phyloP scores from a whole-genome alignment of 2,797 vertebrate species.

The Hoplostethus atlanticus region DNA sequence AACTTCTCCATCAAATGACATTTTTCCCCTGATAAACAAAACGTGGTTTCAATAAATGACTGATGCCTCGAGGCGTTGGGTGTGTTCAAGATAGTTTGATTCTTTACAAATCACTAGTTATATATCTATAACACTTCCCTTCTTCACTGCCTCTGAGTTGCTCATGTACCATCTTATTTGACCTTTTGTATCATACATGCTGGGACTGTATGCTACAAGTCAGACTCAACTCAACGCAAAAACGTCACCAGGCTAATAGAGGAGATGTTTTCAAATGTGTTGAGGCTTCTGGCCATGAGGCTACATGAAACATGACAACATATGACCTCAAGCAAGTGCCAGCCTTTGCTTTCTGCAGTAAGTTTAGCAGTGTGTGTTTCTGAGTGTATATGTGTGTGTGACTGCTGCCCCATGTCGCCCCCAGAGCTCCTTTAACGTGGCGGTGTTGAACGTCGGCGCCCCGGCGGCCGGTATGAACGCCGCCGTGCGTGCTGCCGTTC shows the following conservation, averaged over 20 bases:
- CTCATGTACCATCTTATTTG: constrained; percentile 15
- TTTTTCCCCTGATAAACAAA: too few species aligned
- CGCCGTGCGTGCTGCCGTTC: constrained; percentile 88
- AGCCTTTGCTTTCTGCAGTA: neutral
- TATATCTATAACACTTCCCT: neutral
- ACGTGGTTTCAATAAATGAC: too few species aligned
- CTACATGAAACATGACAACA: neutral
- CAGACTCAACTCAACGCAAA: neutral
- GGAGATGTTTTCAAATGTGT: neutral
- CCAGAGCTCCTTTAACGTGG: constrained; percentile 72
- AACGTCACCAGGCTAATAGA: too few species aligned
- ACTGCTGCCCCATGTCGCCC: neutral
- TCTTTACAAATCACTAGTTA: too few species aligned
- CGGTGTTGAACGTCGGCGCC: constrained; percentile 90
- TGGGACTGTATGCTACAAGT: neutral
- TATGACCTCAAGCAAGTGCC: neutral
- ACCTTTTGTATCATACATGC: constrained; percentile 6
- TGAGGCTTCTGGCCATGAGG: neutral
- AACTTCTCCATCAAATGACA: too few species aligned
- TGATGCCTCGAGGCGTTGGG: too few species aligned
- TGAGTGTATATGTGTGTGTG: constrained; percentile 17
- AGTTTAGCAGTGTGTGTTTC: neutral
- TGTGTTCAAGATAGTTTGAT: too few species aligned
- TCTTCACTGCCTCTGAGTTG: constrained; percentile 15
- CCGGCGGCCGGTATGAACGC: constrained; percentile 93